Percentiles rank a stretch among this genome's conserved stretches.
Conservation (phyloP, 2,888 invertebrate species). For the Psylliodes chrysocephalus region DNA sequence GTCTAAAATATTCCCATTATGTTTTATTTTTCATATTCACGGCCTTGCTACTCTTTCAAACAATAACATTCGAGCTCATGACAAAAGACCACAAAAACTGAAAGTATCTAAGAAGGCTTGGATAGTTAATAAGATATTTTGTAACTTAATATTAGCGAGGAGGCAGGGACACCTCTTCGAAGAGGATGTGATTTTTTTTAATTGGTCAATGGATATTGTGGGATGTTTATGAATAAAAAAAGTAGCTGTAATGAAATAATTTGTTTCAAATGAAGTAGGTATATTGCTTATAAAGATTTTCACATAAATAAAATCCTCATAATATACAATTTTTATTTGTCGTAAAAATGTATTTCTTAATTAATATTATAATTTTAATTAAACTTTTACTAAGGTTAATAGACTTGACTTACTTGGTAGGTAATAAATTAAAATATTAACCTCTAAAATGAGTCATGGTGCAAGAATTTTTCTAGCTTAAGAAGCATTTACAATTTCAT, state of each 20-base stretch:
- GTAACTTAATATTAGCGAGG: constrained; percentile 2
- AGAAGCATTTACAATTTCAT: too few species aligned
- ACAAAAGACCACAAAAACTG: constrained; percentile 28
- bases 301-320: too few species aligned
- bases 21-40: constrained; percentile 26
- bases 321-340: too few species aligned
- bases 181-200: not conserved
- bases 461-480: too few species aligned
- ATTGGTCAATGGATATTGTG: not conserved
- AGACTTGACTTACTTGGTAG: too few species aligned
- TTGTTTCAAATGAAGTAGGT: too few species aligned
- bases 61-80: constrained; percentile 44
- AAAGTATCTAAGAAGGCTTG: not conserved
- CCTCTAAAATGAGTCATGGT: too few species aligned
- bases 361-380: too few species aligned
- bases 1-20: constrained; percentile 16
- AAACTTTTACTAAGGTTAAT: too few species aligned
- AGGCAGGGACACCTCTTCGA: not conserved
- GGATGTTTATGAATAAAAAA: not conserved
- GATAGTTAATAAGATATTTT: constrained; percentile 18
- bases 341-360: too few species aligned
- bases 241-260: not conserved
- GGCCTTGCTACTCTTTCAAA: constrained; percentile 37
- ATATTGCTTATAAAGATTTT: too few species aligned
- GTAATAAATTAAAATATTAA: too few species aligned